phyloP scores from a whole-genome alignment of 2,888 invertebrate species.

The Eupithecia pulchellata region DNA sequence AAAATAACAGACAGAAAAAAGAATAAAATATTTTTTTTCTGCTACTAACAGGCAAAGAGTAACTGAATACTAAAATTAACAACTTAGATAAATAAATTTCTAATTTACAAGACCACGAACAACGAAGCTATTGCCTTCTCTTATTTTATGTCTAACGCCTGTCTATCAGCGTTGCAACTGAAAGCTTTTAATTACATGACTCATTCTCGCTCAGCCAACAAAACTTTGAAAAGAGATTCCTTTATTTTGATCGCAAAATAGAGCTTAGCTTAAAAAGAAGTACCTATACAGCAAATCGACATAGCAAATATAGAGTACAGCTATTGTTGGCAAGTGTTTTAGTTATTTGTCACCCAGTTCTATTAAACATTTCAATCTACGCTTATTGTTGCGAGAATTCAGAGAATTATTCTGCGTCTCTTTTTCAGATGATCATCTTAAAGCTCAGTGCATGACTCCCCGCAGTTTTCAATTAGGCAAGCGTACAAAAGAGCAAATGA shows the following conservation, averaged over 20 bases:
- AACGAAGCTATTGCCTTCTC: background rate
- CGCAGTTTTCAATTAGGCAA: background rate
- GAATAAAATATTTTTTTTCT: too few species aligned
- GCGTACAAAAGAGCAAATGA: background rate
- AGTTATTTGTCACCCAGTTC: background rate
- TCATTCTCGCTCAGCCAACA: constrained; percentile 5
- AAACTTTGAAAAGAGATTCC: constrained; percentile 21
- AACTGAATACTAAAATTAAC: background rate
- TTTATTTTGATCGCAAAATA: constrained; percentile 23
- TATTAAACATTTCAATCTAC: constrained; percentile 12
- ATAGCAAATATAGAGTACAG: constrained; percentile 31
- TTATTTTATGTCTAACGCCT: background rate
- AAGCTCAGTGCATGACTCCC: background rate
- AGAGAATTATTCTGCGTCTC: background rate
- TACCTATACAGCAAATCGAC: constrained; percentile 15
- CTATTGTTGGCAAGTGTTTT: constrained; percentile 38
- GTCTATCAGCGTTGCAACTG: constrained; percentile 7
- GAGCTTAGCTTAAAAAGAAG: constrained; percentile 25
- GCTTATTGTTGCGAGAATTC: background rate
- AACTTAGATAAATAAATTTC: background rate
- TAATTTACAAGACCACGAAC: background rate
- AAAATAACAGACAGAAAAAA: background rate
- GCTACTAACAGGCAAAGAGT: too few species aligned
- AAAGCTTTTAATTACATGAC: constrained; percentile 13
- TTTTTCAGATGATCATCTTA: background rate